Base-by-base conservation (phyloP, 1,140 invertebrate genomes). In the Ladona fulva region DNA sequence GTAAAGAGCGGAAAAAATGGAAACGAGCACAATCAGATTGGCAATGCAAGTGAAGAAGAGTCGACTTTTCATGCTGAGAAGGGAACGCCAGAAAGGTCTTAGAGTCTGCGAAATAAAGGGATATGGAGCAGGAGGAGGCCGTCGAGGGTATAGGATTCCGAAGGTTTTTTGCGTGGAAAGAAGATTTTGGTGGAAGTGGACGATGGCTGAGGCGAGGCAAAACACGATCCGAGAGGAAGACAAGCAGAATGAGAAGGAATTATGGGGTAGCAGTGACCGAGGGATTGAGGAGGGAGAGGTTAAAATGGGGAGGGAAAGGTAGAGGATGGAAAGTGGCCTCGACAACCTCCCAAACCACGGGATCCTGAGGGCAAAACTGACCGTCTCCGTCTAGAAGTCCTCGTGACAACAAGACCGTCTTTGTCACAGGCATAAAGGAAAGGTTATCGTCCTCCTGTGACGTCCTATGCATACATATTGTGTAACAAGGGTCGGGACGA, bases 171-270 rank as follows among this genome's bases (percentile, higher is more conserved):
- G 52, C 12, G n/a, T 16, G 44, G n/a, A 19, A 11, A 19, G 44
- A 66, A 22, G 52, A 66, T 22, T 16, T 19, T 3, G 52, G 52
- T 52, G 10, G n/a, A 52, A 19, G 44, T 19, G 44, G 44, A 19
- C 44, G 44, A 19, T 52, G 19, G 44, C 44, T 52, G 19, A 52
- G 44, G 10, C 44, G 12, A 3, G 52, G 52, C 52, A 66, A 66
- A 66, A 66, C 52, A 66, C 52, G 52, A 52, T 11, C 44, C 44
- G 44, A 52, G 44, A 22, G 52, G n/a, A 22, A 66, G 52, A 66
- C 52, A 66, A 66, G 52, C n/a, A 66, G 52, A 66, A 66, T 66
- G 52, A 66, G 52, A 16, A 66, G n/a, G 52, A 66, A 66, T 66
- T 66, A 66, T 66, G 52, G 52, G 16, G 16, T 22, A 66, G 52